phyloP scores from a whole-genome alignment of 2,888 invertebrate species.

The Rhagium mordax region DNA sequence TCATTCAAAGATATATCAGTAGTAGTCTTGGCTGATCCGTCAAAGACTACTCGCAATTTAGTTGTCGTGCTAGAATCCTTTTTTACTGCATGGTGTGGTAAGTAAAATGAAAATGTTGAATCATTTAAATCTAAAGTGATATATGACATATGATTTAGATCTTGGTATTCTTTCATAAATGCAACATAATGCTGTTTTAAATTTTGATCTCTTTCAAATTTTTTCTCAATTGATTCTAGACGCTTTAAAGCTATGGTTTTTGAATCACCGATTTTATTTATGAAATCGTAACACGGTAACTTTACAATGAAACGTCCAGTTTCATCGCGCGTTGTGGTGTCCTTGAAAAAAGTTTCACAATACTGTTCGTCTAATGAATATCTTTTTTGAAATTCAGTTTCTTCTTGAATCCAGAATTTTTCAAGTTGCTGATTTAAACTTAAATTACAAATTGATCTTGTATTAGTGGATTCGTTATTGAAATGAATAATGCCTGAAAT shows the following conservation, averaged over 20 bases:
- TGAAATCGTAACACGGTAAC: constrained; percentile 23
- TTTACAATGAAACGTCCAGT: constrained; percentile 32
- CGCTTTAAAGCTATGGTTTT: constrained; percentile 11
- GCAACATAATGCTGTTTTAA: constrained; percentile 24
- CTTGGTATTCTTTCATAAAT: constrained; percentile 29
- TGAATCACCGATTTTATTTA: constrained; percentile 22
- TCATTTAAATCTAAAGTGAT: neutral
- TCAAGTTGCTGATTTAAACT: neutral
- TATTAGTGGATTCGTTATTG: too few relatives aligned
- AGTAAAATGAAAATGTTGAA: constrained; percentile 6
- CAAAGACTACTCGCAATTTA: neutral
- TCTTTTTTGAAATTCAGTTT: constrained; percentile 1
- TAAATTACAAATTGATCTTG: too few relatives aligned
- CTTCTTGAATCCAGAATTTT: constrained; percentile 35
- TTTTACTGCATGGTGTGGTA: constrained; percentile 32
- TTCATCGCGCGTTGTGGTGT: constrained; percentile 9
- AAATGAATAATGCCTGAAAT: too few relatives aligned
- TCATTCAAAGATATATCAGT: constrained; percentile 4
- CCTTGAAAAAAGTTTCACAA: constrained; percentile 22
- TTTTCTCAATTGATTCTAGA: constrained; percentile 27
- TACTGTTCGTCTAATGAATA: constrained; percentile 23
- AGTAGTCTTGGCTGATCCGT: neutral
- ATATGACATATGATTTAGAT: constrained; percentile 30
- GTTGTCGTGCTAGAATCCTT: constrained; percentile 34
- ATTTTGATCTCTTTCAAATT: constrained; percentile 17